Base-by-base conservation (phyloP, 2,113 vertebrate species). In the Peromyscus californicus region DNA sequence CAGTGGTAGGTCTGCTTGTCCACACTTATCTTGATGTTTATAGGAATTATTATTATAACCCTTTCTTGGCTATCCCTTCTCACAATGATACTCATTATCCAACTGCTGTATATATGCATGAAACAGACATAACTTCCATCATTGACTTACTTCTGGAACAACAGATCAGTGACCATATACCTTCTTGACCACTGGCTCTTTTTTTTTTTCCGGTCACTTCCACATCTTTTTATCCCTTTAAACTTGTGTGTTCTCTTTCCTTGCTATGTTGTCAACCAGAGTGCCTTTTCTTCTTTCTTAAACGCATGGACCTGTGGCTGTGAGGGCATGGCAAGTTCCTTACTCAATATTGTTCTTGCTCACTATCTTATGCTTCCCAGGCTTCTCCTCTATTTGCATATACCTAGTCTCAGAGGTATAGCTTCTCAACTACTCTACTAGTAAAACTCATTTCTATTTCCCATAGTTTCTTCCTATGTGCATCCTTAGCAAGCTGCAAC, bases 21-120 rank as follows among this genome's bases (percentile, higher is more conserved):
- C 82, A 96, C 78, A 89, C 76, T 96, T 95, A 95, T 31, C 65
- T 92, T 96, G 39, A 86, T 89, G 76, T 96, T 97, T 96, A 70
- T 83, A 89, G 95, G 89, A 91, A 95, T 97, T 97, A 94, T 96
- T 96, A 42, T 96, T 94, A 84, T 84, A 92, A 79, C 48, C 33
- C 12, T n/a, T 90, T 90, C 80, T 75, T 91, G 72, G 16, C 39
- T 80, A 78, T 76, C 31, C 10, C 57, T 92, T 89, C 93, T 91
- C 67, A 80, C 29, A 70, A 26, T 92, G 54, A 59, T 79, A 79
- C 85, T 76, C 76, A 94, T 69, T 89, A 36, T 17, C 45, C 9
- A 42, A 57, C 7, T 91, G 7, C 19, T 74, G 48, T n/a, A 22
- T 75, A 63, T 5, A 16, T 57, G 17, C 39, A 42, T 70, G 57